Evolutionary conservation across 2,113 vertebrate genomes (phyloP).

Genomic region (Cryptomyrus ogoouensis): DNA sequence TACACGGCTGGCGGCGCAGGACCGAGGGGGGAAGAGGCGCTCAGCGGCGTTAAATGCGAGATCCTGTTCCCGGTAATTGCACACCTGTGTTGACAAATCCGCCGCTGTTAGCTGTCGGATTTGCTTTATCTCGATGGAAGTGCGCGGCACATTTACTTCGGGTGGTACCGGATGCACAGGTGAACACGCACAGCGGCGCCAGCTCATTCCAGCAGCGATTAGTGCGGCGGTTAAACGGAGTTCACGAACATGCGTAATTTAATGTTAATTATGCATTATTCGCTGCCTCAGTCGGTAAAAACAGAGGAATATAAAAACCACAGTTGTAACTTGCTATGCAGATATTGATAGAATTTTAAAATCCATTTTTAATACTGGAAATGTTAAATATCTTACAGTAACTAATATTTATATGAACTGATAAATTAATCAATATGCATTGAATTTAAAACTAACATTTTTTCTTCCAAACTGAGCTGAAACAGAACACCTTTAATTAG

Average conservation of each 20-base stretch:
- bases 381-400: not conserved
- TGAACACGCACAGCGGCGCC: conserved; percentile 35
- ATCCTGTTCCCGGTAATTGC: conserved; percentile 60
- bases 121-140: conserved; percentile 44
- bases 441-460: not conserved
- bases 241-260: conserved; percentile 5
- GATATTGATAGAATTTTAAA: not conserved
- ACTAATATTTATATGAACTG: not conserved
- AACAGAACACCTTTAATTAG: not conserved
- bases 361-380: not conserved
- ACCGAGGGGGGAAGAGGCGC: conserved; percentile 40
- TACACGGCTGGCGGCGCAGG: conserved; percentile 41
- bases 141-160: conserved; percentile 40
- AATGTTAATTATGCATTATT: conserved; percentile 23
- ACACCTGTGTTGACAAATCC: conserved; percentile 52
- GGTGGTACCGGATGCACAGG: conserved; percentile 40
- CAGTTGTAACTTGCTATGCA: not conserved
- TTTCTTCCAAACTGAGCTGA: not conserved
- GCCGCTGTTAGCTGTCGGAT: conserved; percentile 44
- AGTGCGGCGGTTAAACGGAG: conserved; percentile 30
- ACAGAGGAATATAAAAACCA: not conserved
- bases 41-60: conserved; percentile 50
- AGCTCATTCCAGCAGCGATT: conserved; percentile 41
- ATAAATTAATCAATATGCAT: not conserved
- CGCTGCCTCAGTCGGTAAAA: not conserved